Evolutionary conservation across 1,140 invertebrate genomes (phyloP).

Genomic region (Papilio machaon): DNA sequence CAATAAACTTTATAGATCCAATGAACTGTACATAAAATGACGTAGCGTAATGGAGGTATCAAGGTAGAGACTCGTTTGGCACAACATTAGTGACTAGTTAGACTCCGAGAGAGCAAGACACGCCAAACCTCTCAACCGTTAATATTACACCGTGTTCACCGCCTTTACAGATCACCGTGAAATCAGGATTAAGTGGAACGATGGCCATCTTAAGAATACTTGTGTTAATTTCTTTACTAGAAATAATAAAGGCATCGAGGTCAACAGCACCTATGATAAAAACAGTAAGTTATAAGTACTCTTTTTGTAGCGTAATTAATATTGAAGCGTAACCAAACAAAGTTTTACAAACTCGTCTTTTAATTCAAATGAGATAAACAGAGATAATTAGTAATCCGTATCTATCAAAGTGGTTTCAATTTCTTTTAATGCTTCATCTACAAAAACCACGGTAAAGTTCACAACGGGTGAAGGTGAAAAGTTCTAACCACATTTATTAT

Average conservation of each 20-base stretch:
- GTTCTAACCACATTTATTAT: not conserved
- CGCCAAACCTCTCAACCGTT: not conserved
- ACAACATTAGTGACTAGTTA: not conserved
- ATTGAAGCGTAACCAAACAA: not conserved
- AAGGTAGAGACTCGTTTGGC: not conserved
- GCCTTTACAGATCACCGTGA: not conserved
- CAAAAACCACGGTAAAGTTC: not conserved
- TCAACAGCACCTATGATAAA: conserved; percentile 65
- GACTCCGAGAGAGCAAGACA: not conserved
- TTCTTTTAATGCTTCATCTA: not conserved
- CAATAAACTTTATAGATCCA: conserved; percentile 4
- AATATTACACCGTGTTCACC: not conserved
- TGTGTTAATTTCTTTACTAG: conserved; percentile 21
- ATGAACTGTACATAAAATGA: conserved; percentile 19
- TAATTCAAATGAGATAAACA: not conserved
- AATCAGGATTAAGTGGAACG: conserved; percentile 1
- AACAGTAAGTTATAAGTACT: conserved; percentile 56
- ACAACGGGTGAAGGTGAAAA: not conserved
- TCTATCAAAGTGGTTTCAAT: not conserved
- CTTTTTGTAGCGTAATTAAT: not conserved
- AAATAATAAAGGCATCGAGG: conserved; percentile 40
- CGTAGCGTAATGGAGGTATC: conserved; percentile 2
- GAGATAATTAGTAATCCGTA: not conserved
- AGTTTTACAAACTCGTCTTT: not conserved
- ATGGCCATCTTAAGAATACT: conserved; percentile 20